Evolutionary conservation across 1,140 invertebrate genomes (phyloP), one percentile per base, ranked within the genome.

Genomic region (Meteorus sp.): DNA sequence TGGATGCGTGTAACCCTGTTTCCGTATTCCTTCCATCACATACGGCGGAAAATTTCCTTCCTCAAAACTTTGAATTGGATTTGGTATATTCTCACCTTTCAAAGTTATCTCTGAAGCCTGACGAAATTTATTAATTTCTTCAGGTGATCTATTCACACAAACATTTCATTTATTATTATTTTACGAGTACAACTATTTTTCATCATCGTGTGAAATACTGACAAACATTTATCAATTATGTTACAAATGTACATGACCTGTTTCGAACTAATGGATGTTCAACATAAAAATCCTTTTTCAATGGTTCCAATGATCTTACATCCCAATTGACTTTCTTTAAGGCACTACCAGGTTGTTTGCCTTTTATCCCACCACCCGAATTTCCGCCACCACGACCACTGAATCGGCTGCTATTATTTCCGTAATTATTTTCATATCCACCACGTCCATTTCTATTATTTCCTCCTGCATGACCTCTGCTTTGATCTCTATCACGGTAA

Each of bases 211-310:
- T 11, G 6, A 33, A 33, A 33, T 33, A 33, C 29, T 6, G 11
- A 48, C 7, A 57, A 35, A 57, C 15, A 23, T 39, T 33, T 2
- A 48, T 29, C 33, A 29, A 54, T 31, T 50, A 50, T 48, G 4
- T 41, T 31, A 33, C 19, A 55, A 57, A 15, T 29, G 3, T 2
- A 3, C 8, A 51, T 48, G 65, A 84, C 82, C 83, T 79, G 53
- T 77, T 82, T 35, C 78, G 66, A 20, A 88, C 83, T 67, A 76
- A 73, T 9, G 82, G 80, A 70, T 86, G 83, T 64, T 88, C 86
- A 8, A 80, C 67, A 71, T 90, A 91, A 72, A 90, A 90, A 71
- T 89, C 83, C 72, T 90, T 90, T 57, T 84, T 81, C 68, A 91
- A 83, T 43, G 86, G 85, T 59, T 83, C 78, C 2, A 90, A 71